Conservation (phyloP, 2,888 invertebrate species). For the Hypselothyrea guttata region DNA sequence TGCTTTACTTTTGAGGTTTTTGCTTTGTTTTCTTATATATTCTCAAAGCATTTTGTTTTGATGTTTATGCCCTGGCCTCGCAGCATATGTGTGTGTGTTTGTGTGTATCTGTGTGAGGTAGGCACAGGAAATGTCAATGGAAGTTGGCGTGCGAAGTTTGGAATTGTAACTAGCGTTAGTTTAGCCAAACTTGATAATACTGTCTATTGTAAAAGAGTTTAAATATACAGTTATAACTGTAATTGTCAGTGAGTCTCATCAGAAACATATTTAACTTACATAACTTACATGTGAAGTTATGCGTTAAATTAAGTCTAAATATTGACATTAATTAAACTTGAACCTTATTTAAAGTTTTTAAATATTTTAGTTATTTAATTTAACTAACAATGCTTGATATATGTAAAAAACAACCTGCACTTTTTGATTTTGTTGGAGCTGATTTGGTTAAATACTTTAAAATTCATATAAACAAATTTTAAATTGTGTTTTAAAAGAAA, state of each 20-base stretch:
- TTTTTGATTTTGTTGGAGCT: no score
- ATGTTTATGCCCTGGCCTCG: constrained; percentile 30
- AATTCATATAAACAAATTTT: no score
- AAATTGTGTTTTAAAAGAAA: no score
- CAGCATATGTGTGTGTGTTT: constrained; percentile 17
- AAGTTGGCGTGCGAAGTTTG: constrained; percentile 31
- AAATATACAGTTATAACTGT: not conserved
- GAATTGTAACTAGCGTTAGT: not conserved
- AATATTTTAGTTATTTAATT: no score
- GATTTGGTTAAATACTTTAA: no score
- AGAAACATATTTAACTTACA: no score
- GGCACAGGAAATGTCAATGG: constrained; percentile 63
- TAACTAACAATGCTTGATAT: no score
- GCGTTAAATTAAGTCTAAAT: no score
- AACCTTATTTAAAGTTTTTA: no score
- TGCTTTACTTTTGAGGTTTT: constrained; percentile 27
- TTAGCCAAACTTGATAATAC: constrained; percentile 1
- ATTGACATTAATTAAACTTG: no score
- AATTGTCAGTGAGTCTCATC: not conserved
- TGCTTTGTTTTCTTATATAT: constrained; percentile 10
- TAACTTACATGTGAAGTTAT: no score
- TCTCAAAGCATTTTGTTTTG: constrained; percentile 40
- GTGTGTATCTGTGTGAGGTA: not conserved
- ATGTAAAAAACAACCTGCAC: no score
- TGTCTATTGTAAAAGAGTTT: constrained; percentile 1